Evolutionary conservation across 2,797 vertebrate species (phyloP), one percentile per base, ranked within the genome.

Genomic region (Picus viridis): DNA sequence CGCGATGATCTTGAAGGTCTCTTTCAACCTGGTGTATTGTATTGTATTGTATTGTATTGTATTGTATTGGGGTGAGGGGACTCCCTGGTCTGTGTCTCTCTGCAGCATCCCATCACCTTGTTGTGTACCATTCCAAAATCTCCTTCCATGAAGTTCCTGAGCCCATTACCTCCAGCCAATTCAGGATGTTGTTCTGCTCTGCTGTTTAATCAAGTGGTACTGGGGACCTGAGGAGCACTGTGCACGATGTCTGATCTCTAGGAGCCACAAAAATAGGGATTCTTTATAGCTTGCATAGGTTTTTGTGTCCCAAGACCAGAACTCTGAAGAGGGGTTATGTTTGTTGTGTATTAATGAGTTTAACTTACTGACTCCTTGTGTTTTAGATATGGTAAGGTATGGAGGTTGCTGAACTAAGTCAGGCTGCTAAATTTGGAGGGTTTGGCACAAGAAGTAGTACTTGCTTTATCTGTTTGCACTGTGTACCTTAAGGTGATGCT

Each of bases 371-470:
- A 54, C 51, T 62, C 51, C 36, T 49, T 81, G 12, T 78, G 14
- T 88, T 94, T 91, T 72, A 54, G 78, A 34, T 81, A 63, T 12
- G 27, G 61, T 67, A 74, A 29, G 41, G 41, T 64, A 69, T 24
- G 81, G 63, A 94, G 67, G 62, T 85, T 53, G 59, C 51, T 85
- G 57, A 88, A 41, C 30, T 63, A 18, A 49, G 36, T 45, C 24
- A 15, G n/a, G 18, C 90, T 90, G 22, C 5, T 94, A 72, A 30
- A 79, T 89, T 83, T 89, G 57, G 59, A 93, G 62, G 34, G 69
- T 93, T 90, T 76, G 75, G 68, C 76, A 47, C 61, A 61, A 88
- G 65, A 92, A 75, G 29, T 62, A 83, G 64, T 79, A 56, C 30
- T 84, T 83, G 9, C 41, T 72, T 86, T 94, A 83, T 83, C 76